Percentiles rank a stretch among this genome's conserved stretches.
Conservation (phyloP, 92 coral and sea anemone genomes). For the Zoanthus sansibaricus region DNA sequence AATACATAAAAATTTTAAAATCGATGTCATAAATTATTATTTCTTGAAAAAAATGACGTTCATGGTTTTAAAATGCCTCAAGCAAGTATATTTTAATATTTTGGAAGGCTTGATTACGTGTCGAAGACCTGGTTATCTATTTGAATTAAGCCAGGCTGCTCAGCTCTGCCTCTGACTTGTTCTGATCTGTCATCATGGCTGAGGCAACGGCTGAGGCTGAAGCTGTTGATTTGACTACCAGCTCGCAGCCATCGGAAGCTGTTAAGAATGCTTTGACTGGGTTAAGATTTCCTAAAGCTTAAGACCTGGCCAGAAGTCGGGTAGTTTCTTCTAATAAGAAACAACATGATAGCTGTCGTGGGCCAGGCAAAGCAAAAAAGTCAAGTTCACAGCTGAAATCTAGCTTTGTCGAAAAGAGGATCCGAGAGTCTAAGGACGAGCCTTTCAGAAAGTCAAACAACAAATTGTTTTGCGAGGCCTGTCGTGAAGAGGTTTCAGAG, state of each 20-base stretch:
- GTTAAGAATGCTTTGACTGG: constrained; percentile 39
- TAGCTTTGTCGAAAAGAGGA: constrained; percentile 50
- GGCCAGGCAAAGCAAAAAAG: constrained; percentile 55
- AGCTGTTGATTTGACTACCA: constrained; percentile 34
- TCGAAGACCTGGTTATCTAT: constrained; percentile 47
- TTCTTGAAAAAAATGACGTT: constrained; percentile 20
- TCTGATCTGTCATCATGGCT: constrained; percentile 40
- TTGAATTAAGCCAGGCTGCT: constrained; percentile 54
- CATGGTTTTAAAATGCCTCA: not conserved
- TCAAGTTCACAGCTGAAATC: constrained; percentile 31
- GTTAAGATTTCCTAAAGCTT: constrained; percentile 50
- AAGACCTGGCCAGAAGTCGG: constrained; percentile 60
- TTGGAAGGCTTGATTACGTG: constrained; percentile 26
- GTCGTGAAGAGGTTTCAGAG: constrained; percentile 61
- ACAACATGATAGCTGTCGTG: constrained; percentile 49
- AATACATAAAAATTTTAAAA: too few relatives aligned
- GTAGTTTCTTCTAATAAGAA: constrained; percentile 55
- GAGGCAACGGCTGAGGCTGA: not conserved
- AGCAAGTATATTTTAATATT: too few relatives aligned
- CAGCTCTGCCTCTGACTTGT: constrained; percentile 21
- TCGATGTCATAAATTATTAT: not conserved
- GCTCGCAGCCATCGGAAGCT: constrained; percentile 47
- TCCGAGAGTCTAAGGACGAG: constrained; percentile 58
- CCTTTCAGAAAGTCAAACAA: constrained; percentile 60
- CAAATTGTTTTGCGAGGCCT: constrained; percentile 56